A percentile compares a stretch with the other conserved stretches of the same genome.
phyloP scores from a whole-genome alignment of 2,888 invertebrate genomes.

The Acleris cristana region DNA sequence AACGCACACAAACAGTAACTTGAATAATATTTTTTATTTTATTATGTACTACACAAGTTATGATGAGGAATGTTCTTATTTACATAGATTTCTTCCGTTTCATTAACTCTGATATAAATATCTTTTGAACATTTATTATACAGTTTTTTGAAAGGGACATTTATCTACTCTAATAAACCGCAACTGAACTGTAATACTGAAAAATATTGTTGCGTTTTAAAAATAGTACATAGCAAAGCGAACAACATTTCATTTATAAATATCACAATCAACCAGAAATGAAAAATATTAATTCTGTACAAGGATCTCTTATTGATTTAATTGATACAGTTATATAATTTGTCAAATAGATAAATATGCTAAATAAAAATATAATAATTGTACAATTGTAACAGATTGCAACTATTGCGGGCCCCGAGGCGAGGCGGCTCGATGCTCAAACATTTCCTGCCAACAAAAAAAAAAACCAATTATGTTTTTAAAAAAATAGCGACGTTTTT shows the following conservation, averaged over 20 bases:
- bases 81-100: slow-evolving; percentile 75
- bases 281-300: slow-evolving; percentile 57
- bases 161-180: slow-evolving; percentile 57
- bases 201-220: slow-evolving; percentile 53
- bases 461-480: slow-evolving; percentile 3
- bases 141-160: slow-evolving; percentile 45
- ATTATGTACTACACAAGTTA: slow-evolving; percentile 84
- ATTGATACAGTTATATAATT: slow-evolving; percentile 28
- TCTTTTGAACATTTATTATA: slow-evolving; percentile 58
- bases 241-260: slow-evolving; percentile 46
- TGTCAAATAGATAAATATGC: slow-evolving; percentile 31
- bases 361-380: slow-evolving; percentile 35
- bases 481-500: not conserved
- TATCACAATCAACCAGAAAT: slow-evolving; percentile 43
- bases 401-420: slow-evolving; percentile 54
- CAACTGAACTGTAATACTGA: slow-evolving; percentile 68
- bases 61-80: slow-evolving; percentile 84
- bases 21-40: slow-evolving; percentile 77
- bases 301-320: slow-evolving; percentile 39
- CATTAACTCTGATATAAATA: slow-evolving; percentile 62
- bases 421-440: slow-evolving; percentile 58
- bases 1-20: slow-evolving; percentile 78
- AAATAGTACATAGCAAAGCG: slow-evolving; percentile 45
- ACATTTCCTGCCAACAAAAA: slow-evolving; percentile 59
- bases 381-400: slow-evolving; percentile 44